Evolutionary conservation across 2,888 invertebrate genomes (phyloP).

Genomic region (Lasius fuliginosus): DNA sequence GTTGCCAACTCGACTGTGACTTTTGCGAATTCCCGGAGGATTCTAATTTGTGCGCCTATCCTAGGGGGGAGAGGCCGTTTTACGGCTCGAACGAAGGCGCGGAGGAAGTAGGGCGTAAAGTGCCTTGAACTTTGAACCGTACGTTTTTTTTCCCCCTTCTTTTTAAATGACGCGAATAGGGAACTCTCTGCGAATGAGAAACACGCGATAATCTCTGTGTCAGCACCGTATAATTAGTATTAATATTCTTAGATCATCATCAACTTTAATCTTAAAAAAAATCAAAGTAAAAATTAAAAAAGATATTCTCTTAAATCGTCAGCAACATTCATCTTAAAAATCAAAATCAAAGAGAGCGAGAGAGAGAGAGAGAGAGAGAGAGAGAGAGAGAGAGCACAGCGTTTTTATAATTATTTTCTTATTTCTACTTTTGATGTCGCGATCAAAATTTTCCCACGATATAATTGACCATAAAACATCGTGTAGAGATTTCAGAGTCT

Average conservation of each 20-base stretch:
- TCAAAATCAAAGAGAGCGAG: too few relatives aligned
- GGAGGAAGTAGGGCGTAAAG: constrained; percentile 76
- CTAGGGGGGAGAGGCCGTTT: constrained; percentile 67
- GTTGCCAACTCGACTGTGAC: constrained; percentile 63
- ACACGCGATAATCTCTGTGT: background rate
- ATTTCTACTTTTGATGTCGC: background rate
- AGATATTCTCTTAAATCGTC: background rate
- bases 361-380: too few relatives aligned
- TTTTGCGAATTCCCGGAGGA: constrained; percentile 65
- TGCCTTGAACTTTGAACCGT: constrained; percentile 73
- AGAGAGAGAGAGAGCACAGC: background rate
- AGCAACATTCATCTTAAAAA: background rate
- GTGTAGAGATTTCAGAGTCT: background rate
- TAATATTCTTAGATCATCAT: background rate
- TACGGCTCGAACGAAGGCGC: constrained; percentile 68
- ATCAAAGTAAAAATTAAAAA: background rate
- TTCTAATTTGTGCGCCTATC: constrained; percentile 71
- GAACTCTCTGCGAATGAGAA: constrained; percentile 16
- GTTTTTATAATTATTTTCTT: background rate
- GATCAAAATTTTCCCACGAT: constrained; percentile 6
- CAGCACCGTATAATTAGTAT: constrained; percentile 3
- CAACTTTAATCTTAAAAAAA: background rate
- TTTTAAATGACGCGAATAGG: constrained; percentile 20
- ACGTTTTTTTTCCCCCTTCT: constrained; percentile 49
- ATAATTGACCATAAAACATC: background rate